Evolutionary conservation across 1,140 invertebrate genomes (phyloP).

Genomic region (Habropoda laboriosa): DNA sequence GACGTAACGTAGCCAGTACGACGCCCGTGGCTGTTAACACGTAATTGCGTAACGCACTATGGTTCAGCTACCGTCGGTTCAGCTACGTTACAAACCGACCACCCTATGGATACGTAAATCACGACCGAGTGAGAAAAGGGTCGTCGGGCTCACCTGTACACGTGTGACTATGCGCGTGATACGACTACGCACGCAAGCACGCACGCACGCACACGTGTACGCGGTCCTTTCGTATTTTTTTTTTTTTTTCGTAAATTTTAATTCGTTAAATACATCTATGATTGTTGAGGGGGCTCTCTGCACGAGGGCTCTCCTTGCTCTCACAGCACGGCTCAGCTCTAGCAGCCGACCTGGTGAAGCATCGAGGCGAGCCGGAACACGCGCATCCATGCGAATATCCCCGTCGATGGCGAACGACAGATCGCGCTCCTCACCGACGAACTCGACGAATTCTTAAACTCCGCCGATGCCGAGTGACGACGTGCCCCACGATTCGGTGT

Average conservation of each 20-base stretch:
- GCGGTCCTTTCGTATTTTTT: conserved; percentile 1
- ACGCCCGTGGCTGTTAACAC: conserved; percentile 47
- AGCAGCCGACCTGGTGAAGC: conserved; percentile 77
- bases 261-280: conserved; percentile 51
- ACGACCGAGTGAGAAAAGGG: conserved; percentile 36
- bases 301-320: neutral
- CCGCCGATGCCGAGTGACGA: conserved; percentile 36
- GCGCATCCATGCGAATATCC: conserved; percentile 80
- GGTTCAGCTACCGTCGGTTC: conserved; percentile 59
- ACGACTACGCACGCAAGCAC: neutral
- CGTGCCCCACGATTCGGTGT: conserved; percentile 62
- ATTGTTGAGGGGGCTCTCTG: too few species aligned
- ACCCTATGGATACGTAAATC: conserved; percentile 47
- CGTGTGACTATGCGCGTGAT: conserved; percentile 26
- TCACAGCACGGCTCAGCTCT: conserved; percentile 43
- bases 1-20: conserved; percentile 48
- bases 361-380: conserved; percentile 78
- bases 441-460: conserved; percentile 53
- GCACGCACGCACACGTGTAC: conserved; percentile 31
- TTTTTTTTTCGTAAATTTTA: too few species aligned
- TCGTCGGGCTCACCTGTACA: conserved; percentile 33
- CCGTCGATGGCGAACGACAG: conserved; percentile 67
- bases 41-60: conserved; percentile 64
- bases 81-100: conserved; percentile 55
- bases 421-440: conserved; percentile 58